These are phyloP conservation scores for Peromyscus nudipes DNA, from an alignment of 2,797 vertebrate species.

Conservation along the genomic window DNA sequence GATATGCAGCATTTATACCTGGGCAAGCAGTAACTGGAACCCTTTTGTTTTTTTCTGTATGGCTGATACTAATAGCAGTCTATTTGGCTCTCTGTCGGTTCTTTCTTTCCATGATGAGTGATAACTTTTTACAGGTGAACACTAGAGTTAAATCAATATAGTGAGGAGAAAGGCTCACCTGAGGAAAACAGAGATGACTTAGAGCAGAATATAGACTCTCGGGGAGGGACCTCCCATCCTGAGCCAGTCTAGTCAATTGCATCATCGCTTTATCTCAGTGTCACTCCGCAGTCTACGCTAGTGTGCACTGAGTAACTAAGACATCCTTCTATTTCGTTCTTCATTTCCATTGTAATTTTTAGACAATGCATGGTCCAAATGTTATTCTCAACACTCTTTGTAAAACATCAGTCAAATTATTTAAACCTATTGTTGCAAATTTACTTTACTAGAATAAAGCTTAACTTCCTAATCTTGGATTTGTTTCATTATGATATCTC, in stretches of 20 bases:
- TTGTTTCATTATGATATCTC: not conserved
- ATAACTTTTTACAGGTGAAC: not conserved
- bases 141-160: not conserved
- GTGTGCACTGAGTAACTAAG: not conserved
- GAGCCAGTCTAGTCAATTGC: not conserved
- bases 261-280: not conserved
- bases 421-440: not conserved
- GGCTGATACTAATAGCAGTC: constrained; percentile 3
- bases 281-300: not conserved
- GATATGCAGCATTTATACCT: constrained; percentile 68
- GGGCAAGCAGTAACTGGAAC: not conserved
- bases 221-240: not conserved
- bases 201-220: not conserved
- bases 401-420: constrained; percentile 30
- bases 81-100: not conserved
- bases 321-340: not conserved
- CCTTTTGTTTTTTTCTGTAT: not conserved
- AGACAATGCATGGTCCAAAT: not conserved
- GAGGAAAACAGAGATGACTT: not conserved
- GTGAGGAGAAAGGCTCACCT: not conserved
- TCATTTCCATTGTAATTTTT: not conserved
- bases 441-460: constrained; percentile 35
- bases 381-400: not conserved
- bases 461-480: not conserved
- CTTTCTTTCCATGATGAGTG: constrained; percentile 4